phyloP scores from a whole-genome alignment of 2,113 vertebrate species.

The Oreocharis arfaki region DNA sequence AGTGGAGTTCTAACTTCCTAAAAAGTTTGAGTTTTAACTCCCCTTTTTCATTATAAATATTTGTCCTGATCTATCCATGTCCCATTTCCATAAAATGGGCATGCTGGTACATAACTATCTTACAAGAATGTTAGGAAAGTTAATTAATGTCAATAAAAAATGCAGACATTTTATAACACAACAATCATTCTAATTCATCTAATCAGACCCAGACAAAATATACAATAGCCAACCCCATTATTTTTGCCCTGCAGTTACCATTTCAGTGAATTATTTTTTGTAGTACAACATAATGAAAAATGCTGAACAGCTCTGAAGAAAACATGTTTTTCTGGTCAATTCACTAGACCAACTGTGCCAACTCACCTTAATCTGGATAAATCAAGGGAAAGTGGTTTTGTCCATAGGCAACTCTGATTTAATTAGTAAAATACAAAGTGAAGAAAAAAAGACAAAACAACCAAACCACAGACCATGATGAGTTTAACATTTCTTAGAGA shows the following conservation, averaged over 20 bases:
- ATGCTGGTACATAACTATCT: background rate
- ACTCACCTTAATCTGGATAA: background rate
- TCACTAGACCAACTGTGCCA: background rate
- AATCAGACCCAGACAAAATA: slow-evolving; percentile 5
- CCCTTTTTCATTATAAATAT: background rate
- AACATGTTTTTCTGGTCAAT: background rate
- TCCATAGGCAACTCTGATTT: background rate
- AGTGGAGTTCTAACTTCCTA: too few species aligned
- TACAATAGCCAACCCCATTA: background rate
- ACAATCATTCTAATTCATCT: background rate
- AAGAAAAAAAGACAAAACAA: background rate
- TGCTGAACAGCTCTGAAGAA: background rate
- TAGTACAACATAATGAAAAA: background rate
- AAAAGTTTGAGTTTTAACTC: background rate
- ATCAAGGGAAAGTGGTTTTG: background rate
- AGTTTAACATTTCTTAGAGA: background rate
- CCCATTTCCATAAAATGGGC: background rate
- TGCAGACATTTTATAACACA: background rate
- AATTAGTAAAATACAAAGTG: slow-evolving; percentile 9
- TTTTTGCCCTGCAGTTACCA: background rate
- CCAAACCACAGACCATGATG: background rate
- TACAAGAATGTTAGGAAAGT: background rate
- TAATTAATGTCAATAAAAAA: background rate
- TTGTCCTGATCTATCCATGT: background rate
- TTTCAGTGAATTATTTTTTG: background rate